Conservation (phyloP, 1,140 invertebrate species). For the Eriosoma lanigerum region DNA sequence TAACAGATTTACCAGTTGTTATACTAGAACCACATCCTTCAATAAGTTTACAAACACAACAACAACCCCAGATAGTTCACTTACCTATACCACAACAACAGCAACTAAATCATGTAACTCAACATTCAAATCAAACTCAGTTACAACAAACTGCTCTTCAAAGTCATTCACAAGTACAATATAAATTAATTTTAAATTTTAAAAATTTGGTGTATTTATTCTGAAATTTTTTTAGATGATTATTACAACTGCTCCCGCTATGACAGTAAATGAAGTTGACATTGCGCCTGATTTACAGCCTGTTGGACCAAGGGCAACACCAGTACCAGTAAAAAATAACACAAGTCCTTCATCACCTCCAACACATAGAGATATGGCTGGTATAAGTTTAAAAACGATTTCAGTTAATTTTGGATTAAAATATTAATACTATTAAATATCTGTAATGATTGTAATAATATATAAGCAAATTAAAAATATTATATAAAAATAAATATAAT, state of each 20-base stretch:
- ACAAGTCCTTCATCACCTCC: slow-evolving; percentile 59
- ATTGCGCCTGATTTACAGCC: slow-evolving; percentile 60
- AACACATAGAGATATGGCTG: slow-evolving; percentile 54
- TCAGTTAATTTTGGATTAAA: not conserved
- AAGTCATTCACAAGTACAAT: slow-evolving; percentile 38
- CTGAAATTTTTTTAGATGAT: slow-evolving; percentile 24
- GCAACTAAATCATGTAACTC: slow-evolving; percentile 31
- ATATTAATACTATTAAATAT: no score
- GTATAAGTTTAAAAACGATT: slow-evolving; percentile 40
- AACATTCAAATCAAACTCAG: slow-evolving; percentile 31
- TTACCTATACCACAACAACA: slow-evolving; percentile 37
- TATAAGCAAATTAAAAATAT: not conserved
- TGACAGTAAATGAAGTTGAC: slow-evolving; percentile 46
- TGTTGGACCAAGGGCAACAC: slow-evolving; percentile 61
- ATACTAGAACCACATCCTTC: slow-evolving; percentile 51
- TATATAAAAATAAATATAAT: no score
- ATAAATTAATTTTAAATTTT: slow-evolving; percentile 1
- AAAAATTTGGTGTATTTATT: not conserved
- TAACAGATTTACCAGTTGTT: slow-evolving; percentile 53
- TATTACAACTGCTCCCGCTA: slow-evolving; percentile 24
- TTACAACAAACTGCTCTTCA: slow-evolving; percentile 42
- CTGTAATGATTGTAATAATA: not conserved
- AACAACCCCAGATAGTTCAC: slow-evolving; percentile 40
- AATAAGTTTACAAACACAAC: slow-evolving; percentile 27
- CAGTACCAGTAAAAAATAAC: slow-evolving; percentile 60